A percentile compares a stretch with the other conserved stretches of the same genome.
These are phyloP conservation scores for Zalophus californianus DNA, from an alignment of 2,797 vertebrate species.

Conservation along the genomic window DNA sequence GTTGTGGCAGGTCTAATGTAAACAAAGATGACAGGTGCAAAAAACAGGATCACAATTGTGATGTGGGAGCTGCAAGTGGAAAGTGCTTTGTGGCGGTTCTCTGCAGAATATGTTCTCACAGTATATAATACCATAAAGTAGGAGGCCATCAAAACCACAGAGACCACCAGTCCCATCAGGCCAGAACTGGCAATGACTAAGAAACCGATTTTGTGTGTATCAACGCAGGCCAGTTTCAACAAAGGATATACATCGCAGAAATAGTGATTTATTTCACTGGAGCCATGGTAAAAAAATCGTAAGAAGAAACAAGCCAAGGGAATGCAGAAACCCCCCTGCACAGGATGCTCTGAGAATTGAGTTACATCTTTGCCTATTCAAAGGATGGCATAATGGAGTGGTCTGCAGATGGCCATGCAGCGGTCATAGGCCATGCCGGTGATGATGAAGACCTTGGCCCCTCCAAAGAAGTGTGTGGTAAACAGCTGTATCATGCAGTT, in stretches of 20 bases:
- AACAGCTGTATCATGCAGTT: slow-evolving; percentile 74
- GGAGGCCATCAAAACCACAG: slow-evolving; percentile 3
- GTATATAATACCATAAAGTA: slow-evolving; percentile 30
- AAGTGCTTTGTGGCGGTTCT: background rate
- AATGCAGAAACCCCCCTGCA: slow-evolving; percentile 5
- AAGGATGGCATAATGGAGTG: slow-evolving; percentile 55
- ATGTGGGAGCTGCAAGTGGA: slow-evolving; percentile 45
- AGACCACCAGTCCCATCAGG: slow-evolving; percentile 40
- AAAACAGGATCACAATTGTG: slow-evolving; percentile 37
- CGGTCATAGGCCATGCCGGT: slow-evolving; percentile 68
- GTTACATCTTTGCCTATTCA: slow-evolving; percentile 54
- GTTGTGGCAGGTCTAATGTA: slow-evolving; percentile 23
- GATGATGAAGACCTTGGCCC: slow-evolving; percentile 63
- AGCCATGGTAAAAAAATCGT: background rate
- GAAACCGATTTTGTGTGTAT: slow-evolving; percentile 34
- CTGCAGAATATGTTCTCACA: background rate
- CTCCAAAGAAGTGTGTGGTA: slow-evolving; percentile 78
- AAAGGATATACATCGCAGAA: slow-evolving; percentile 48
- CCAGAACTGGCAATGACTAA: slow-evolving; percentile 50
- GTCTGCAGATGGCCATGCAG: slow-evolving; percentile 68
- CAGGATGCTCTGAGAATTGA: background rate
- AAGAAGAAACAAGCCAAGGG: slow-evolving; percentile 43
- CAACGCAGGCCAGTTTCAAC: slow-evolving; percentile 47
- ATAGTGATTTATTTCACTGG: slow-evolving; percentile 62
- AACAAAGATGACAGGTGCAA: slow-evolving; percentile 23